Evolutionary conservation across 1,140 invertebrate species (phyloP), one percentile per base, ranked within the genome.

Genomic region (Leptinotarsa lineolata): DNA sequence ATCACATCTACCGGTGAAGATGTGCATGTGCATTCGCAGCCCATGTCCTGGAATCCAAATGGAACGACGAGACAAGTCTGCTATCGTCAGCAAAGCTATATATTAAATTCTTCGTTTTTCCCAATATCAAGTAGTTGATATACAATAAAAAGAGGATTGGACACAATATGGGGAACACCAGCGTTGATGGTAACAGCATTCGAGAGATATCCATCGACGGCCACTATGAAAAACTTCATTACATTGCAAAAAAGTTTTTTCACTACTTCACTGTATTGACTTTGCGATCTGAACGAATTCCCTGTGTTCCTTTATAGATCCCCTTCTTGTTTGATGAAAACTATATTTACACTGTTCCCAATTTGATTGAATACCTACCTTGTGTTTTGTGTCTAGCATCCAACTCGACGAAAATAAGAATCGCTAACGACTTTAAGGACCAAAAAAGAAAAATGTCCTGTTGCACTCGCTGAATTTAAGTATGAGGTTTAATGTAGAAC

Each of bases 261-360:
- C 13, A 22, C 61, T 64, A 64, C 61, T 21, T 18, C 61, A 64
- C 61, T 64, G 61, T 8, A 21, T 64, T n/a, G 20, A 18, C 60
- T 46, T 63, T 63, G 22, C 69, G 60, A 70, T 74, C 61, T 69
- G 58, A 54, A 39, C 72, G 67, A 70, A 67, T 74, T 70, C 72
- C 68, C 60, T 64, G 60, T 58, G 20, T 74, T 69, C 72, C 72
- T 74, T 74, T 69, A 74, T 67, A 48, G 67, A 70, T 61, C 54
- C 72, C 72, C 45, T 48, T 45, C 65, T 73, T 73, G 68, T 73
- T 73, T 73, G 72, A 74, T 67, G 67, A 74, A 74, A 74, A 74
- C 67, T 74, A 64, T 74, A 74, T 74, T 74, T 74, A 74, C 72
- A 70, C 61, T 74, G 18, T 68, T 63, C 67, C 18, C 67, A 64